Conservation (phyloP, 2,888 invertebrate species). For the Disparrhopalites patrizii region DNA sequence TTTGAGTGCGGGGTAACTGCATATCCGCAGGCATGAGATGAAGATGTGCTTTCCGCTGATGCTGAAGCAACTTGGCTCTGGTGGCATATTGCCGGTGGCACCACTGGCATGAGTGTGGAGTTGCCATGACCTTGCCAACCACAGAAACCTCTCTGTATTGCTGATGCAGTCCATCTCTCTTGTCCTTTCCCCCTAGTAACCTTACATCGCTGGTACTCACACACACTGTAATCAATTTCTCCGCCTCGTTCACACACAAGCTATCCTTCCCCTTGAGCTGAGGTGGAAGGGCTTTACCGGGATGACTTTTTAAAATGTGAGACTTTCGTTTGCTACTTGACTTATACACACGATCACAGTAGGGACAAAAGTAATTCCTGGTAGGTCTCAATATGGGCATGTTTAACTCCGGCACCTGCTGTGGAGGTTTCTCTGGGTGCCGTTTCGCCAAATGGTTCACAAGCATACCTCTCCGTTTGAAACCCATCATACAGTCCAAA, state of each 20-base stretch:
- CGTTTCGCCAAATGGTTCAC: conserved; percentile 80
- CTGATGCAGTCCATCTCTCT: neutral
- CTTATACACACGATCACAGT: conserved; percentile 74
- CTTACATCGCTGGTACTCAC: neutral
- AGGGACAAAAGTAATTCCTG: conserved; percentile 76
- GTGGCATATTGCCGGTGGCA: conserved; percentile 86
- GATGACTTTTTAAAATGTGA: conserved; percentile 78
- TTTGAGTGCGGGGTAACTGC: conserved; percentile 48
- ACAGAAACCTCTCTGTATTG: conserved; percentile 26
- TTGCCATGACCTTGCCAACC: conserved; percentile 67
- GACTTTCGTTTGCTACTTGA: conserved; percentile 78
- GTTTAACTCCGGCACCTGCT: conserved; percentile 68
- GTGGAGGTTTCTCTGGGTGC: conserved; percentile 63
- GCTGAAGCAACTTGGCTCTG: conserved; percentile 56
- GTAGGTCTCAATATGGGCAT: conserved; percentile 72
- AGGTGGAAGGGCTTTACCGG: conserved; percentile 58
- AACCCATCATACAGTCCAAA: conserved; percentile 68
- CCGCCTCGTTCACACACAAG: conserved; percentile 21
- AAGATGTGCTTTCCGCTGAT: conserved; percentile 55
- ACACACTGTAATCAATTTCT: conserved; percentile 9
- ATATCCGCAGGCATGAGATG: conserved; percentile 47
- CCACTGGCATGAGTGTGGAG: conserved; percentile 68
- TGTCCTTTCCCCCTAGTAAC: neutral
- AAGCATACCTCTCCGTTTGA: conserved; percentile 70
- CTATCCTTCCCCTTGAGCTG: conserved; percentile 38